Evolutionary conservation across 92 coral and sea anemone genomes (phyloP).

Genomic region (Parazoanthus darwini): DNA sequence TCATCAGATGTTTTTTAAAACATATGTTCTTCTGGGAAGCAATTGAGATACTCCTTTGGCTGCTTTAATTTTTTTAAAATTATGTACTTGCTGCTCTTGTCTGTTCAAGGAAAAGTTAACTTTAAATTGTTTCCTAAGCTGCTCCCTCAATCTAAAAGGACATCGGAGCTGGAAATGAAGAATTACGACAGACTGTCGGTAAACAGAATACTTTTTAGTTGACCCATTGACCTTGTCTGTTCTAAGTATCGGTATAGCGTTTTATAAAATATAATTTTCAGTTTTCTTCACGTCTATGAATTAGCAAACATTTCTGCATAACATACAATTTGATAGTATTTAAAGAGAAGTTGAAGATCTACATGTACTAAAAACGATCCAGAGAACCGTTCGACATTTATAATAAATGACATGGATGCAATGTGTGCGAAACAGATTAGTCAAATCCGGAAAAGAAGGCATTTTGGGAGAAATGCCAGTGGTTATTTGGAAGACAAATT

Average conservation of each 20-base stretch:
- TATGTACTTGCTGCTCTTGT: too few species aligned
- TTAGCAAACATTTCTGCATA: not conserved
- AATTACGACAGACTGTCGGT: not conserved
- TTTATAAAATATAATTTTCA: constrained; percentile 2
- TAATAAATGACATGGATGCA: not conserved
- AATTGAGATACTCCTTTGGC: too few species aligned
- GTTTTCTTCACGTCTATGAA: not conserved
- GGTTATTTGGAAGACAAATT: not conserved
- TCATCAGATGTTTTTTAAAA: too few species aligned
- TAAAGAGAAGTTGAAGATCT: not conserved
- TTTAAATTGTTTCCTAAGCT: not conserved
- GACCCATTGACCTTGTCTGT: constrained; percentile 15
- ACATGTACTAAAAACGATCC: too few species aligned
- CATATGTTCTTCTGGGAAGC: too few species aligned
- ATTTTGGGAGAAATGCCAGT: constrained; percentile 20
- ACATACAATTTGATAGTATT: not conserved
- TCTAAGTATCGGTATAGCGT: not conserved
- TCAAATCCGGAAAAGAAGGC: constrained; percentile 22
- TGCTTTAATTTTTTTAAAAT: too few species aligned
- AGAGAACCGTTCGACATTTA: too few species aligned
- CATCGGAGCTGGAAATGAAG: not conserved
- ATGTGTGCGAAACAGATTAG: not conserved
- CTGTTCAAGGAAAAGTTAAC: too few species aligned
- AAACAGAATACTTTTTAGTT: constrained; percentile 5
- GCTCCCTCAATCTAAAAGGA: not conserved